Evolutionary conservation across 2,888 invertebrate species (phyloP), one percentile per base, ranked within the genome.

Genomic region (Bedellia somnulentella): DNA sequence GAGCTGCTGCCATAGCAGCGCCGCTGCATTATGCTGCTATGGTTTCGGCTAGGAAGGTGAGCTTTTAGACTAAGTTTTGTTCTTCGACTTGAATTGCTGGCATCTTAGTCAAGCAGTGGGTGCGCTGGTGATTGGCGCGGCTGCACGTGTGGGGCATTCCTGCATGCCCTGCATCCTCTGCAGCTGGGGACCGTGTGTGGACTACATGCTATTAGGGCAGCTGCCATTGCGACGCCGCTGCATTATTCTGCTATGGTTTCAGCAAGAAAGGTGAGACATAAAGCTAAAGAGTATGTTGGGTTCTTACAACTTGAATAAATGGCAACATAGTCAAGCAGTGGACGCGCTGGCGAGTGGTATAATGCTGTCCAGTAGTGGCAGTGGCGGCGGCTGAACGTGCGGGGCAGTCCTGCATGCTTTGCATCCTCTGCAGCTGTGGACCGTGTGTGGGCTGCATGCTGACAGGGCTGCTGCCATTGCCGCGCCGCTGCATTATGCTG

Each of bases 381-480:
- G 81, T 38, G 78, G 80, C 29, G 82, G 82, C 26, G 73, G 78
- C 5, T 87, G 87, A 55, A 61, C 84, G 1, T 83, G 86, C 43
- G 82, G 87, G 22, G 83, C 86, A 36, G 58, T 87, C 24, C 78
- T 86, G 37, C 82, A 85, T 15, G 78, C 87, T 3, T 71, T 89
- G 27, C 85, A 89, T 45, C 87, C 88, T 3, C 71, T 89, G 35
- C 83, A 85, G 24, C 66, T 87, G 38, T 89, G 89, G 89, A 89
- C 88, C 2, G 83, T 89, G 17, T 87, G 87, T 41, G 89, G 88
- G 3, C 73, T 89, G 37, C 89, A 89, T 49, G 87, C 86, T 34
- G 87, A 87, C 59, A 75, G 88, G 36, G 89, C 87, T 38, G 87
- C 87, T 36, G 89, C 89, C 24, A 89, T 90, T 30, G 84, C 88